Evolutionary conservation across 2,113 vertebrate species (phyloP).

Genomic region (Fukomys damarensis): DNA sequence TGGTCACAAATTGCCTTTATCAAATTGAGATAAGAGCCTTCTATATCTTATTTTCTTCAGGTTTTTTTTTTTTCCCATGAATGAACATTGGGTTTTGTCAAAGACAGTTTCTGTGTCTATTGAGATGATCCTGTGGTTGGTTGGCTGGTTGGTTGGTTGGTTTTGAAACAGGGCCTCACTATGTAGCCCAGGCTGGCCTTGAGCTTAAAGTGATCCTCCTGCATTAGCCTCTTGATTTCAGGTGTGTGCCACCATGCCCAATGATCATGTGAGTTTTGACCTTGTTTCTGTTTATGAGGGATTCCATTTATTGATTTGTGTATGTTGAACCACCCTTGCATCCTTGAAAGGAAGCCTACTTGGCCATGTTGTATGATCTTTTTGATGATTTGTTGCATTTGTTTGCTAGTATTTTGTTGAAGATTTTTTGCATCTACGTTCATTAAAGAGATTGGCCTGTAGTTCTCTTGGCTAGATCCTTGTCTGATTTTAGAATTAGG

Average conservation of each 20-base stretch:
- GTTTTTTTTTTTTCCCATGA: background rate
- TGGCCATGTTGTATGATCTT: background rate
- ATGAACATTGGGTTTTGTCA: background rate
- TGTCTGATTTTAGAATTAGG: background rate
- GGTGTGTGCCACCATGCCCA: background rate
- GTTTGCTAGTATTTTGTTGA: no score
- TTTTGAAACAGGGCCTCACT: background rate
- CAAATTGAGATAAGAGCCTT: background rate
- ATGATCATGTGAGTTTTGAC: background rate
- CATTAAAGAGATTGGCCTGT: background rate
- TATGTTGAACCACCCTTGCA: background rate
- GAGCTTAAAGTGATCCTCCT: background rate
- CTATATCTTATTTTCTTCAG: background rate
- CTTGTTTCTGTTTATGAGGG: background rate
- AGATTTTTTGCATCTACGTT: background rate
- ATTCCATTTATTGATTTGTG: background rate
- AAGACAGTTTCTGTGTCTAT: background rate
- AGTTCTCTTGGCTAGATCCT: background rate
- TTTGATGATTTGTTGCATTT: background rate
- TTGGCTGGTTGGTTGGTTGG: background rate
- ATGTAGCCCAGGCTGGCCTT: background rate
- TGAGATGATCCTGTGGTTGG: background rate
- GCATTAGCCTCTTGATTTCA: background rate
- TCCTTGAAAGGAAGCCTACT: background rate
- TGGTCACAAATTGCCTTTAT: background rate